A percentile compares a stretch with the other conserved stretches of the same genome.
phyloP scores from a whole-genome alignment of 2,797 vertebrate species.

The Dryobates pubescens region DNA sequence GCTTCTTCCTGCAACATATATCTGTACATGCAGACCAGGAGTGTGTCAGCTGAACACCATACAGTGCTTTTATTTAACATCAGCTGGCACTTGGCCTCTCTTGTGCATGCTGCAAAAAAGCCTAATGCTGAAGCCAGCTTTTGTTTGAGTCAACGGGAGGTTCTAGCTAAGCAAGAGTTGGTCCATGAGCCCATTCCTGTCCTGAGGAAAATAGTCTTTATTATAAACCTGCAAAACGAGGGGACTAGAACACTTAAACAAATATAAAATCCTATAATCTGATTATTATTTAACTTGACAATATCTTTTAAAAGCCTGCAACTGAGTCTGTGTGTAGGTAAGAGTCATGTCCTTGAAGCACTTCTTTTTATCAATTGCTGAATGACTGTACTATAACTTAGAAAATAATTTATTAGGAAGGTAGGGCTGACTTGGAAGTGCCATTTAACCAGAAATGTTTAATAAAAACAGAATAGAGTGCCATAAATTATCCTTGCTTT shows the following conservation, averaged over 20 bases:
- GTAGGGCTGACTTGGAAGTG: neutral
- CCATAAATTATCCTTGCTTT: neutral
- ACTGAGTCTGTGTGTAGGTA: neutral
- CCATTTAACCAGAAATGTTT: neutral
- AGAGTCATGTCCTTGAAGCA: neutral
- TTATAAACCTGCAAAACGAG: neutral
- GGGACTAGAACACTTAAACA: neutral
- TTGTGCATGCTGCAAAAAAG: neutral
- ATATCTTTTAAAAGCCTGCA: neutral
- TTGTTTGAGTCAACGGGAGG: neutral
- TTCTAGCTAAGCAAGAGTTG: neutral
- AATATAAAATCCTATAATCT: neutral
- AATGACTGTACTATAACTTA: neutral
- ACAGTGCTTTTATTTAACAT: neutral
- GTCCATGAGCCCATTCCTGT: neutral
- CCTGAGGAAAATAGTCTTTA: neutral
- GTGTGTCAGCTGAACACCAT: neutral
- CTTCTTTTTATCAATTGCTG: neutral
- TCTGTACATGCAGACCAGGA: neutral
- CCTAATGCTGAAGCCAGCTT: slow-evolving; percentile 7
- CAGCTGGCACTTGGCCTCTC: slow-evolving; percentile 13
- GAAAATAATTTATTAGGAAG: neutral
- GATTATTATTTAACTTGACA: neutral
- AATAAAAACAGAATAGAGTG: neutral
- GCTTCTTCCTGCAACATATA: neutral